Conservation (phyloP, 2,888 invertebrate species). For the Allacma fusca region DNA sequence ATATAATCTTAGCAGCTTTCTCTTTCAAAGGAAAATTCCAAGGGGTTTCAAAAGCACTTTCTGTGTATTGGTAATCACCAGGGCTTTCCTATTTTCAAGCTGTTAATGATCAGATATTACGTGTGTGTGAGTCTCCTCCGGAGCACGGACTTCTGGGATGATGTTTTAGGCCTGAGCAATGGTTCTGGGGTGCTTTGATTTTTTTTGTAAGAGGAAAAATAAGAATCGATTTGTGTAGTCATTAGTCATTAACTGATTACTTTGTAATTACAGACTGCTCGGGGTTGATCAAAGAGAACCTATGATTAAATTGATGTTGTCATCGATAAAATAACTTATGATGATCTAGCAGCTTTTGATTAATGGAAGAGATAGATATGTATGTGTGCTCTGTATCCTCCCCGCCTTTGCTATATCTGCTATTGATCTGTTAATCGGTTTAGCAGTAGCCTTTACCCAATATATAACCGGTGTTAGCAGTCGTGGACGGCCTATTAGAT, state of each 20-base stretch:
- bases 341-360: slow-evolving; percentile 26
- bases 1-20: too few species aligned
- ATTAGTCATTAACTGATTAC: slow-evolving; percentile 36
- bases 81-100: too few species aligned
- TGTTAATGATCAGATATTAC: too few species aligned
- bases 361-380: neutral
- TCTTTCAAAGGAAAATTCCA: too few species aligned
- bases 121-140: too few species aligned
- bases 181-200: neutral
- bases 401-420: neutral
- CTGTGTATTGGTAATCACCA: too few species aligned
- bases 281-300: slow-evolving; percentile 2
- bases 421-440: slow-evolving; percentile 1
- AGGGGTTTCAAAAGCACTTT: too few species aligned
- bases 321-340: slow-evolving; percentile 11
- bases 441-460: neutral
- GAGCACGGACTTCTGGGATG: too few species aligned
- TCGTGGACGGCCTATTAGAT: too few species aligned
- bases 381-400: neutral
- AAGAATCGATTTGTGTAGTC: slow-evolving; percentile 25
- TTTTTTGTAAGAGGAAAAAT: neutral
- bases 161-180: too few species aligned
- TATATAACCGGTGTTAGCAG: neutral
- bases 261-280: slow-evolving; percentile 22
- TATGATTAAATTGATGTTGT: neutral